These are phyloP conservation scores for Drosophila mimica DNA, from an alignment of 2,888 invertebrate genomes.

Conservation along the genomic window DNA sequence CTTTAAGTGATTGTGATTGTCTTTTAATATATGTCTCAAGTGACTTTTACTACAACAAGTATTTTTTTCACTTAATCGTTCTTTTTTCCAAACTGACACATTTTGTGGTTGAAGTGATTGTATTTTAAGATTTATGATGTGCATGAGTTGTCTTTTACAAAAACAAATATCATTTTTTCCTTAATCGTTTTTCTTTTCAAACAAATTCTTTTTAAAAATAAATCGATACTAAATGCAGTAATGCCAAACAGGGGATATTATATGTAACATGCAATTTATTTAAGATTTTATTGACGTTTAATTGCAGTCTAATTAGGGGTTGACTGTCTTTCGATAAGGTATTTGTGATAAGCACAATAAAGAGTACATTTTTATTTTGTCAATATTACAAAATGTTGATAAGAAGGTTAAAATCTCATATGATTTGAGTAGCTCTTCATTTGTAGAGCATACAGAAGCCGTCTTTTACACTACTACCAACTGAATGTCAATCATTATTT, in stretches of 20 bases:
- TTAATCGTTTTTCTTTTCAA: not conserved
- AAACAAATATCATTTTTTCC: not conserved
- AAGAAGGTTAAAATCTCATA: not conserved
- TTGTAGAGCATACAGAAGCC: constrained; percentile 44
- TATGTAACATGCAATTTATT: not conserved
- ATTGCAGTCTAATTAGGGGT: not conserved
- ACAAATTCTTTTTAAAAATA: not conserved
- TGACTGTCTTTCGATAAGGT: not conserved
- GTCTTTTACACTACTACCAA: constrained; percentile 1
- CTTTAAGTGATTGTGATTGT: not conserved
- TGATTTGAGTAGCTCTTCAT: not conserved
- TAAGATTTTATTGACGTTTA: not conserved
- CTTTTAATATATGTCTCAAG: not conserved
- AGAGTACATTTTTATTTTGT: too few relatives aligned
- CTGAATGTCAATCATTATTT: constrained; percentile 35
- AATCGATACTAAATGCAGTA: not conserved
- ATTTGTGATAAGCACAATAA: not conserved
- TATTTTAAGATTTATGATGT: not conserved
- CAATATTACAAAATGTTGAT: not conserved
- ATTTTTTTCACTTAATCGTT: not conserved
- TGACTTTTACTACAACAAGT: not conserved
- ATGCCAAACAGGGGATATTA: not conserved
- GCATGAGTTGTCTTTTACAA: not conserved
- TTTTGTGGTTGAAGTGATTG: not conserved
- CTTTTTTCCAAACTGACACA: not conserved